Evolutionary conservation across 1,140 invertebrate genomes (phyloP), one percentile per base, ranked within the genome.

Genomic region (Tetragnatha versicolor): DNA sequence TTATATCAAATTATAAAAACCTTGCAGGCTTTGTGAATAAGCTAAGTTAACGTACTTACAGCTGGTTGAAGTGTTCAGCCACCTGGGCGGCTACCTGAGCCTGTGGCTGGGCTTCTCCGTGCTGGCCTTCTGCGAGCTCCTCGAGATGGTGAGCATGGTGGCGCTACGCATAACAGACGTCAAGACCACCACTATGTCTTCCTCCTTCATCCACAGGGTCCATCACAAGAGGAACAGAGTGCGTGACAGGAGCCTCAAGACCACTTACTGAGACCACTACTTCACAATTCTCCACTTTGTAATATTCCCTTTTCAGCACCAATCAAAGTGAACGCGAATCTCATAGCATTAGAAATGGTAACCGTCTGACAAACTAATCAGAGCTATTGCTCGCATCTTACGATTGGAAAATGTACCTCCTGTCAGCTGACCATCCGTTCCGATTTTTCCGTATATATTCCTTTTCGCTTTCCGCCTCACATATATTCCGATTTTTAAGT

Each of bases 21-120:
- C 4, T 20, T 20, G 3, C 17, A 4, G 2, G 5, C 2, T 20
- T 20, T 1, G 1, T 31, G 12, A 31, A 14, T 60, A 2, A 33
- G 5, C 17, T n/a, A 37, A 20, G 2, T 9, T 55, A 25, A 51
- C 25, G 61, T 31, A 45, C 17, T 37, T 49, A 3, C 45, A 82
- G 81, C 42, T 80, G 33, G 78, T 81, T 7, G 81, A 82, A 49
- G 75, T 82, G 9, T 80, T 81, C 20, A 79, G 79, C 9, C 81
- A 82, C 51, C 68, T 82, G 0, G 80, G 81, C 51, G 81, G 81
- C 7, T 75, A 81, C 17, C 42, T 82, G 0, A 80, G 77, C 47
- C 51, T 81, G 0, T 82, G 80, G 80, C 39, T 82, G 14, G 81
- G 81, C 27, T 82, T 82, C 49, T 82, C 81, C 5, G 72, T 80